Evolutionary conservation across 1,140 invertebrate genomes (phyloP), one percentile per base, ranked within the genome.

Genomic region (Drosophila chauvacae): DNA sequence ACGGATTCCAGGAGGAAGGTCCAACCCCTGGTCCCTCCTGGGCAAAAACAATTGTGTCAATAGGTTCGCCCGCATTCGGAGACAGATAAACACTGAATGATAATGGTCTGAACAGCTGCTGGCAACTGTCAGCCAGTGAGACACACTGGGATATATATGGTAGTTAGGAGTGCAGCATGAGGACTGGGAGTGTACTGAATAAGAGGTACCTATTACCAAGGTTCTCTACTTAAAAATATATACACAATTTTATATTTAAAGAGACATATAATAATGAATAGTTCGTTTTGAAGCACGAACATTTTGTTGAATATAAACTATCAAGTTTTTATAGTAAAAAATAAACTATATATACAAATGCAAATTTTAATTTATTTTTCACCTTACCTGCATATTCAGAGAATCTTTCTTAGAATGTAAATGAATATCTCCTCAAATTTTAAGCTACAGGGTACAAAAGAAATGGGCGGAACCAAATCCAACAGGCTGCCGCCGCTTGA

Each of bases 31-130:
- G 78, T 51, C 28, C 37, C 44, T 56, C 45, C 75, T 80, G 69
- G 63, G 55, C 78, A 65, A 90, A 88, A 90, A 90, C 85, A 88
- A 88, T 88, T 88, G 85, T 88, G 85, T 88, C 85, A 88, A 88
- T 88, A 88, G 70, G 86, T 88, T 88, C 85, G 73, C 85, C 85
- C 85, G 85, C 85, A 88, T 88, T 69, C 60, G 61, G 62, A 48
- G 64, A 60, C 61, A 81, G 85, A 90, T 90, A 88, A 88, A 88
- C 85, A 85, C 53, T 41, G 39, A 70, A 77, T 77, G 68, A 88
- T 90, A 88, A 88, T 90, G 84, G 63, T 66, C 35, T 42, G 44
- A 81, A 72, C 85, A 88, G 85, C 85, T 88, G 85, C 85, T 62
- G 69, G 77, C 84, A 80, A 78, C 85, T 85, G 81, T 85, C 85